Evolutionary conservation across 2,113 vertebrate genomes (phyloP).

Genomic region (Actenoides lindsayi): DNA sequence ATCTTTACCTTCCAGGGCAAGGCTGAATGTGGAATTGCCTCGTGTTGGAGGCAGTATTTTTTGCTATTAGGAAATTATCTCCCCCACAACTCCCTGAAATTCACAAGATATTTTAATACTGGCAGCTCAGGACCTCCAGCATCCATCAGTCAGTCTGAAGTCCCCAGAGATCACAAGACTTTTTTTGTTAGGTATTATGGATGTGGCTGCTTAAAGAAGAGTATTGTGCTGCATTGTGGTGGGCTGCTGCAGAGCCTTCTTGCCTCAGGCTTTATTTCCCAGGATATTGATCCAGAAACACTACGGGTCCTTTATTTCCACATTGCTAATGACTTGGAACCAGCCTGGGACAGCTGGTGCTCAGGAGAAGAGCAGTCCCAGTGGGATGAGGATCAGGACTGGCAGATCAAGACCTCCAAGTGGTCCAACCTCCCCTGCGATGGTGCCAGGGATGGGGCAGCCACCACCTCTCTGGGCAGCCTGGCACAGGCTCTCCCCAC

Average conservation of each 20-base stretch:
- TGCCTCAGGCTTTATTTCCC: neutral
- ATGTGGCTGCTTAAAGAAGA: neutral
- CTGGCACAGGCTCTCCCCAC: too few relatives aligned
- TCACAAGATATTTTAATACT: neutral
- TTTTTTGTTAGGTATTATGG: neutral
- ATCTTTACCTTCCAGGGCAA: neutral
- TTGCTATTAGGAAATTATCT: neutral
- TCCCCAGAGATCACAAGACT: neutral
- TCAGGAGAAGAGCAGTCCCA: neutral
- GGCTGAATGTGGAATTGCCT: neutral
- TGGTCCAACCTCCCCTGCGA: too few relatives aligned
- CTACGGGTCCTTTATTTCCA: neutral
- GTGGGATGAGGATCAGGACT: fast-evolving
- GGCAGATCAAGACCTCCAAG: neutral
- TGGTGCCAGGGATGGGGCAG: neutral
- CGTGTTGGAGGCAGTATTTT: neutral
- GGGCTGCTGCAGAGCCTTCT: neutral
- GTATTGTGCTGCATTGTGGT: neutral
- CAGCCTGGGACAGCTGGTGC: fast-evolving
- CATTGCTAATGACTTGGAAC: neutral
- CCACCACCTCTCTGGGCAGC: too few relatives aligned
- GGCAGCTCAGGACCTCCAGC: neutral
- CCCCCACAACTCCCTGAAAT: neutral
- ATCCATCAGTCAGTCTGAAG: neutral
- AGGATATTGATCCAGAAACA: neutral